phyloP scores from a whole-genome alignment of 2,888 invertebrate species.

The Eupithecia vulgata region DNA sequence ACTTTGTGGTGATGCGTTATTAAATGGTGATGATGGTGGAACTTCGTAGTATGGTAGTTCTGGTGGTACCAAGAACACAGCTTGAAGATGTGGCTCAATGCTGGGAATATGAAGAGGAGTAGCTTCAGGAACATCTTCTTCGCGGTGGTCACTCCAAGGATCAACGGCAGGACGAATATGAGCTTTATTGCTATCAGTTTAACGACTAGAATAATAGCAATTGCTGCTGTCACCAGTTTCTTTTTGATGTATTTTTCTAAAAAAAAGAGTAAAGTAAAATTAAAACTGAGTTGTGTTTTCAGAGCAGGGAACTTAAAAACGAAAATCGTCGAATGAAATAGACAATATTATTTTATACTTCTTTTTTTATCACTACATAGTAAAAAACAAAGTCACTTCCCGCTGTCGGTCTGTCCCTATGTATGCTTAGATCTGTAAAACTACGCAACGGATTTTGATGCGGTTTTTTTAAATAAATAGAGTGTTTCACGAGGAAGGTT shows the following conservation, averaged over 20 bases:
- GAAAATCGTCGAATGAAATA: too few relatives aligned
- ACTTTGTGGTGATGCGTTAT: constrained; percentile 89
- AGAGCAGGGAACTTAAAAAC: too few relatives aligned
- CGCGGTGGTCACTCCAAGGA: constrained; percentile 91
- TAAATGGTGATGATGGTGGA: constrained; percentile 92
- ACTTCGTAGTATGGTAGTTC: constrained; percentile 88
- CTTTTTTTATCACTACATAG: too few relatives aligned
- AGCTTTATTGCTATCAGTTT: constrained; percentile 92
- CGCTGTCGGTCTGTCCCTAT: too few relatives aligned
- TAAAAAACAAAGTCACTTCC: too few relatives aligned
- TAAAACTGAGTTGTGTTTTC: too few relatives aligned
- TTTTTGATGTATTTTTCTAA: constrained; percentile 91
- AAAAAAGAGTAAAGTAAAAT: constrained; percentile 49
- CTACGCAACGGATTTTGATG: too few relatives aligned
- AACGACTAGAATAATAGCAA: constrained; percentile 90
- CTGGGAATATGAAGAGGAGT: constrained; percentile 92
- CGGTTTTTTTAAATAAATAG: too few relatives aligned
- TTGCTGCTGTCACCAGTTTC: constrained; percentile 88
- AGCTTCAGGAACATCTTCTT: constrained; percentile 93
- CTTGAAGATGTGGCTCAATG: constrained; percentile 92
- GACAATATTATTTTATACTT: too few relatives aligned
- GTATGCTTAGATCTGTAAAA: too few relatives aligned
- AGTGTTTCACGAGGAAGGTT: too few relatives aligned
- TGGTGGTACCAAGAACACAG: constrained; percentile 92
- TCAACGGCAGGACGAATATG: constrained; percentile 90